phyloP scores from a whole-genome alignment of 2,888 invertebrate genomes.

The Spilarctia lutea region DNA sequence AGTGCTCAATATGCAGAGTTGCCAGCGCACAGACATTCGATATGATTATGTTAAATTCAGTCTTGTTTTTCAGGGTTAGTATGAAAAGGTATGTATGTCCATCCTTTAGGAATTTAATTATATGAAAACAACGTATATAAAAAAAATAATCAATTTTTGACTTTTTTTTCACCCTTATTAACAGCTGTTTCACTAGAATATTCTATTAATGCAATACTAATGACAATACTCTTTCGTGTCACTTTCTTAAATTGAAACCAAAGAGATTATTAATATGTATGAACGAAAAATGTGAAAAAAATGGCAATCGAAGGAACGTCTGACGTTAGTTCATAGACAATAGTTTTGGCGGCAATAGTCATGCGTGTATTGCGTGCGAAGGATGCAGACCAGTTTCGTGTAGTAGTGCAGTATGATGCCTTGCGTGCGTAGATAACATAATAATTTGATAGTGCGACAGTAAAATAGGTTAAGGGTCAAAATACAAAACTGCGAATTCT shows the following conservation, averaged over 20 bases:
- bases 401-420: conserved; percentile 7
- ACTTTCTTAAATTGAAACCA: background rate
- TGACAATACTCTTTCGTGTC: no score
- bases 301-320: background rate
- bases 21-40: conserved; percentile 7
- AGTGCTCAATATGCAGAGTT: background rate
- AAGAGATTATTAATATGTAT: background rate
- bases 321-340: conserved; percentile 3
- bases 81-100: background rate
- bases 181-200: no score
- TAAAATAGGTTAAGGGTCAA: background rate
- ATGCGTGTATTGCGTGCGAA: conserved; percentile 39
- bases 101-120: background rate
- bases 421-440: conserved; percentile 13
- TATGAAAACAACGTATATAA: background rate
- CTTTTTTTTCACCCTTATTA: no score
- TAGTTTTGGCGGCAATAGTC: conserved; percentile 22
- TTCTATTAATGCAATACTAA: no score
- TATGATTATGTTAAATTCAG: background rate
- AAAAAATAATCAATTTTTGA: background rate
- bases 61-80: background rate
- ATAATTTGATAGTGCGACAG: background rate
- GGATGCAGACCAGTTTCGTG: conserved; percentile 33
- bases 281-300: background rate
- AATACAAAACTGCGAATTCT: background rate